Percentiles rank a stretch among this genome's conserved stretches.
phyloP scores from a whole-genome alignment of 1,140 invertebrate genomes.

The Ceratina australensis region DNA sequence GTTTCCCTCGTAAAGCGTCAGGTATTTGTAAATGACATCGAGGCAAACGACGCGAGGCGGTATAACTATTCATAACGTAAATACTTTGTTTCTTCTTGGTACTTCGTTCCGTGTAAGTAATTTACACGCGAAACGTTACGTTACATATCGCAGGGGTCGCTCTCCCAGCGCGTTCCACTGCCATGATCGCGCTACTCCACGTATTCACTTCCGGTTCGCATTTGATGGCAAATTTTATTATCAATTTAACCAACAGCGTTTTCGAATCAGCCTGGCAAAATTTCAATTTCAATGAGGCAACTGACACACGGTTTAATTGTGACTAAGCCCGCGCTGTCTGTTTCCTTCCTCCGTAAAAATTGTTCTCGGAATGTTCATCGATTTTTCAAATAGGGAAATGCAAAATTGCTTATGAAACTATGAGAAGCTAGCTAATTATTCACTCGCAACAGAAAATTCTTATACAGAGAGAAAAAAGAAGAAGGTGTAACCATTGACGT shows the following conservation, averaged over 20 bases:
- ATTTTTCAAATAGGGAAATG: not conserved
- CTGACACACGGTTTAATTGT: not conserved
- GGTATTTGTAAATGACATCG: conserved; percentile 43
- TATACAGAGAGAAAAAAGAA: too few species aligned
- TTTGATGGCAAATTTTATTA: not conserved
- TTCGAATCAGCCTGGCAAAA: not conserved
- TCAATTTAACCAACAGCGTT: not conserved
- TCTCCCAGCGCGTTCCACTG: too few species aligned
- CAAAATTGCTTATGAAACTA: not conserved
- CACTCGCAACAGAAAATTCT: not conserved
- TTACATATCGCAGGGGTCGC: not conserved
- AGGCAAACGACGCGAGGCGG: not conserved
- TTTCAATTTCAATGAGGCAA: not conserved
- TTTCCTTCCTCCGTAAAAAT: not conserved
- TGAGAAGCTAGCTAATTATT: not conserved
- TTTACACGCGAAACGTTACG: not conserved
- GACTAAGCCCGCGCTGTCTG: not conserved
- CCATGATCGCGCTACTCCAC: not conserved
- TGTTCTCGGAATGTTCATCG: not conserved
- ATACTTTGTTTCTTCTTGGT: conserved; percentile 1
- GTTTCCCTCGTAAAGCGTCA: conserved; percentile 12
- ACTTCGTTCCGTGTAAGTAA: not conserved
- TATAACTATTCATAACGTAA: not conserved
- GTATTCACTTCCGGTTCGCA: not conserved
- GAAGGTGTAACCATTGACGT: too few species aligned